Conservation (phyloP, 2,888 invertebrate species). For the Metacarcinus magister region DNA sequence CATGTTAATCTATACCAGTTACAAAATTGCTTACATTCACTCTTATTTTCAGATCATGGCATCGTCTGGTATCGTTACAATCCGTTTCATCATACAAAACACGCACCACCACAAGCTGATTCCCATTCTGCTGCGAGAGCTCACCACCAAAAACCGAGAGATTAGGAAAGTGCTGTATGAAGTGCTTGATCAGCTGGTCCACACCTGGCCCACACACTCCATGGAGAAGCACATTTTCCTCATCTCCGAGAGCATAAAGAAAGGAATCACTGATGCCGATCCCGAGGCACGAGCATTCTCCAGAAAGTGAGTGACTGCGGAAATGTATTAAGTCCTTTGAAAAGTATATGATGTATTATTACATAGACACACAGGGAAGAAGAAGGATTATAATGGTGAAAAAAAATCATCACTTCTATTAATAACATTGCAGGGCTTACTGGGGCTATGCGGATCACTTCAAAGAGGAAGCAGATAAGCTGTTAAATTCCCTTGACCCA, state of each 20-base stretch:
- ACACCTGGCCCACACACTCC: conserved; percentile 93
- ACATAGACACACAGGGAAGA: too few relatives aligned
- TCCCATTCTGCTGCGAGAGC: conserved; percentile 88
- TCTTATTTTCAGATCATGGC: conserved; percentile 90
- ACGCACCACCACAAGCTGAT: conserved; percentile 92
- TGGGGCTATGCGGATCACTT: conserved; percentile 95
- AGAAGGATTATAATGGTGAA: background rate
- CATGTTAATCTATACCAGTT: background rate
- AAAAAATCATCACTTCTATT: background rate
- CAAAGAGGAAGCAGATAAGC: conserved; percentile 93
- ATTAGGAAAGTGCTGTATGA: conserved; percentile 92
- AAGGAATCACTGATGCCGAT: conserved; percentile 96
- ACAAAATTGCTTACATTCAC: background rate
- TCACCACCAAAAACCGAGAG: conserved; percentile 94
- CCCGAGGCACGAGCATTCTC: conserved; percentile 92
- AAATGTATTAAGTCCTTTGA: background rate
- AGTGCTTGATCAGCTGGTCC: conserved; percentile 92
- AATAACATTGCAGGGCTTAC: conserved; percentile 89
- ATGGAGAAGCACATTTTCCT: conserved; percentile 92
- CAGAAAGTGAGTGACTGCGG: conserved; percentile 88
- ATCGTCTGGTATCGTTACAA: conserved; percentile 93
- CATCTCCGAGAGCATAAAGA: conserved; percentile 87
- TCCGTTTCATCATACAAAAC: conserved; percentile 94
- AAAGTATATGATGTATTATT: too few relatives aligned
- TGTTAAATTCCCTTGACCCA: conserved; percentile 93